phyloP scores from a whole-genome alignment of 2,797 vertebrate species.

The Limnodromus scolopaceus region DNA sequence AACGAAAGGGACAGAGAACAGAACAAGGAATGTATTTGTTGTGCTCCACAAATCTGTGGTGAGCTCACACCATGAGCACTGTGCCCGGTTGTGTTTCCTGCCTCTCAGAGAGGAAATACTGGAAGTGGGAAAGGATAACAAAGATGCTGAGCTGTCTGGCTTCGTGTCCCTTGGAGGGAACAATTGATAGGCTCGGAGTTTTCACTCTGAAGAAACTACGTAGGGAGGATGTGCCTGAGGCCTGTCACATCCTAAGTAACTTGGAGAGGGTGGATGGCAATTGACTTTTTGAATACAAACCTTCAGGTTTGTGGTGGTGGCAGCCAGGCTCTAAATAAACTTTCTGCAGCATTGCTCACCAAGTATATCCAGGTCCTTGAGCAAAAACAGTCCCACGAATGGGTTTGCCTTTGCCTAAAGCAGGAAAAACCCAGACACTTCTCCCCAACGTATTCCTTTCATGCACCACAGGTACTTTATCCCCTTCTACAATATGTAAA shows the following conservation, averaged over 20 bases:
- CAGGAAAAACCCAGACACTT: neutral
- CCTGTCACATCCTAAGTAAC: neutral
- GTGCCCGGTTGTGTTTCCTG: neutral
- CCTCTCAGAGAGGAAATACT: neutral
- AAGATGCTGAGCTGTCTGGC: neutral
- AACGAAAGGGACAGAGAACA: neutral
- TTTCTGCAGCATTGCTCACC: neutral
- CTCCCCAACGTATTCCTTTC: neutral
- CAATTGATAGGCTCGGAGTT: neutral
- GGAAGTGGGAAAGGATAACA: neutral
- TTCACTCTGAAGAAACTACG: neutral
- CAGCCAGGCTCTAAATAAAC: neutral
- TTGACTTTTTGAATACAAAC: neutral
- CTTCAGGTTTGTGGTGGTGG: neutral
- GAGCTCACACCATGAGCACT: neutral
- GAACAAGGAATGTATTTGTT: neutral
- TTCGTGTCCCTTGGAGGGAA: neutral
- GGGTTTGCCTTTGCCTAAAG: neutral
- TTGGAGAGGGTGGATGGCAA: neutral
- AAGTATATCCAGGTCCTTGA: neutral
- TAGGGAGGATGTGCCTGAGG: neutral
- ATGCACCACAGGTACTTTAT: neutral
- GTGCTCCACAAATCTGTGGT: neutral
- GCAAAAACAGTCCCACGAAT: neutral
- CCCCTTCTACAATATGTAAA: neutral